Percentiles rank a stretch among this genome's conserved stretches.
Conservation (phyloP, 2,797 vertebrate species). For the Rhinella marina region DNA sequence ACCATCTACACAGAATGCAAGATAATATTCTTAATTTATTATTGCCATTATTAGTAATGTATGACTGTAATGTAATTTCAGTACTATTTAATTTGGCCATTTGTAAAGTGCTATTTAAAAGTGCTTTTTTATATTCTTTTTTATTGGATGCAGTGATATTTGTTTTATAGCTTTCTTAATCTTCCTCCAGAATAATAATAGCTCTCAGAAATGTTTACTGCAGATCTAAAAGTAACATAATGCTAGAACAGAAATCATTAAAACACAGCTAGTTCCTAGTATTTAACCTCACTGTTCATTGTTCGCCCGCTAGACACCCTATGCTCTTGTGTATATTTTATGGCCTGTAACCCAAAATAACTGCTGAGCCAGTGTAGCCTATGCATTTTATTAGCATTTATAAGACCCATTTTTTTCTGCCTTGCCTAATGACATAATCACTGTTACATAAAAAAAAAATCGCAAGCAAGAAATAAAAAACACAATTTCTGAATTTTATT, state of each 20-base stretch:
- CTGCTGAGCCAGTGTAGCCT: slow-evolving; percentile 5
- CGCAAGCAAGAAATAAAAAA: not conserved
- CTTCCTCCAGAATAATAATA: slow-evolving; percentile 61
- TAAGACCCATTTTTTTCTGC: slow-evolving; percentile 16
- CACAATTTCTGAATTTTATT: not conserved
- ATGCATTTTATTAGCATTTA: slow-evolving; percentile 33
- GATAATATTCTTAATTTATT: slow-evolving; percentile 47
- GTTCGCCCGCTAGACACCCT: slow-evolving; percentile 26
- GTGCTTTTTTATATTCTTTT: slow-evolving; percentile 60
- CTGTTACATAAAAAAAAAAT: not conserved
- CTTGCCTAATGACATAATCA: not conserved
- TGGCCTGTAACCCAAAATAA: slow-evolving; percentile 43
- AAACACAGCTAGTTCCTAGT: slow-evolving; percentile 54
- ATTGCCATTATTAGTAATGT: slow-evolving; percentile 40
- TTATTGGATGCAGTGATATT: slow-evolving; percentile 62
- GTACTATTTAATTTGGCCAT: slow-evolving; percentile 58
- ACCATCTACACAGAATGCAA: slow-evolving; percentile 18
- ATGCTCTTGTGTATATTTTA: slow-evolving; percentile 44
- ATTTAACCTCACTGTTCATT: slow-evolving; percentile 54
- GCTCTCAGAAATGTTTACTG: slow-evolving; percentile 52
- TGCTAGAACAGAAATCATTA: slow-evolving; percentile 50
- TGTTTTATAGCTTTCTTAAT: slow-evolving; percentile 63
- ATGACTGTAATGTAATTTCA: slow-evolving; percentile 47
- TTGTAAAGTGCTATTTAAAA: slow-evolving; percentile 64
- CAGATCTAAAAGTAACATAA: slow-evolving; percentile 51